Conservation (phyloP, 2,113 vertebrate species). For the Siniperca chuatsi region DNA sequence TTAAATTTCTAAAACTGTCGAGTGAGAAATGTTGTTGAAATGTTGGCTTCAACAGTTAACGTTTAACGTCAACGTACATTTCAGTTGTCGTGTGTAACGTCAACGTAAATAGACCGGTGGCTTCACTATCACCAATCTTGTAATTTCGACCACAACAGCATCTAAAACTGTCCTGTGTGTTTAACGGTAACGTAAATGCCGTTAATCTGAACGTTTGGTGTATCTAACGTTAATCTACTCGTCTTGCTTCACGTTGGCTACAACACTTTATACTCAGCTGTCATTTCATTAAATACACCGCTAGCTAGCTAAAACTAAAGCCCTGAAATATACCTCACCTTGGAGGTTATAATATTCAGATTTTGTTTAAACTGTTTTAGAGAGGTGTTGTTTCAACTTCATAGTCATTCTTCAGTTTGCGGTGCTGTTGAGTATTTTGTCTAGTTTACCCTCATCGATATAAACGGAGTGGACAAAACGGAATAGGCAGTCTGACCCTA, state of each 20-base stretch:
- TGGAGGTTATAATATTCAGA: too few species aligned
- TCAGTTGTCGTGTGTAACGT: not conserved
- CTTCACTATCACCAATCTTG: too few species aligned
- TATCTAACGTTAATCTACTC: too few species aligned
- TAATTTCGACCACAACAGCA: not conserved
- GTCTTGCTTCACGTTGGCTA: too few species aligned
- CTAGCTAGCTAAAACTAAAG: not conserved
- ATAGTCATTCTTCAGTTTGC: too few species aligned
- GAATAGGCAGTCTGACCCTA: not conserved
- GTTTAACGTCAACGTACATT: not conserved
- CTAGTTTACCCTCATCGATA: too few species aligned
- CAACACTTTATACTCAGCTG: not conserved
- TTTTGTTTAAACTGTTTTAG: too few species aligned
- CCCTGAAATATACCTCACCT: too few species aligned
- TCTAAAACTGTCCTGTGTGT: not conserved
- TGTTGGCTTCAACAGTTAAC: too few species aligned
- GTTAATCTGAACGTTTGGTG: not conserved
- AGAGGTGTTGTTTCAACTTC: too few species aligned
- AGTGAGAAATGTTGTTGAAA: not conserved
- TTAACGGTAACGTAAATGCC: not conserved
- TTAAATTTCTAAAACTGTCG: not conserved
- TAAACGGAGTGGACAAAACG: too few species aligned
- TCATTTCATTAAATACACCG: not conserved
- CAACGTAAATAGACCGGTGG: not conserved
- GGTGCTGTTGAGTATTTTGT: too few species aligned